phyloP scores from a whole-genome alignment of 2,797 vertebrate species.

The Heterohyrax brucei region DNA sequence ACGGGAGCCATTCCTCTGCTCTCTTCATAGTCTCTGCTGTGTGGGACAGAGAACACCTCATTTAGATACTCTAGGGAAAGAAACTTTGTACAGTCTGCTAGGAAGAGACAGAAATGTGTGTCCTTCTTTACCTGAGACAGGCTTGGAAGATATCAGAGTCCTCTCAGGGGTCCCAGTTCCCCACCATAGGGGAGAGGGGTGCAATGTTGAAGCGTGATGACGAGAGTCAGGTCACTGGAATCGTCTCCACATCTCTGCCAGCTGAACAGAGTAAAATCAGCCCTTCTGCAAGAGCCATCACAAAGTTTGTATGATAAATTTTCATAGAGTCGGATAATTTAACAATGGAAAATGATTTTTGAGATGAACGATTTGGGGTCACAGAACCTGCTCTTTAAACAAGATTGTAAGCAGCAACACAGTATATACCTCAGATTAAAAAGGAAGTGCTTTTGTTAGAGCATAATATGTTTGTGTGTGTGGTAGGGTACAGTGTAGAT shows the following conservation, averaged over 20 bases:
- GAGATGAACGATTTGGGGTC: not conserved
- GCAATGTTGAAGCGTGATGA: not conserved
- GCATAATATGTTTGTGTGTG: no score
- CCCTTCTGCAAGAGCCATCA: not conserved
- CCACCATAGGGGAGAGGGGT: fast-evolving
- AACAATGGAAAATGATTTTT: not conserved
- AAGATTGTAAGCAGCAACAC: not conserved
- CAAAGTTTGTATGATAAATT: not conserved
- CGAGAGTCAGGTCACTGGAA: not conserved
- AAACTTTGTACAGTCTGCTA: not conserved
- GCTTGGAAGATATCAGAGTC: not conserved
- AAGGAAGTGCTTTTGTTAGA: not conserved
- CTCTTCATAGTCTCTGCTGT: conserved; percentile 84
- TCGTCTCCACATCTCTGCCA: not conserved
- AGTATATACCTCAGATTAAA: not conserved
- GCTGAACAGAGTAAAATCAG: not conserved
- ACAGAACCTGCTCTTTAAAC: conserved; percentile 5
- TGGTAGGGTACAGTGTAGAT: not conserved
- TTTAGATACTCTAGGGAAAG: not conserved
- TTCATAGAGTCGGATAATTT: not conserved
- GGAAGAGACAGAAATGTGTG: not conserved
- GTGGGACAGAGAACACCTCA: conserved; percentile 77
- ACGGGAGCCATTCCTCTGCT: conserved; percentile 10
- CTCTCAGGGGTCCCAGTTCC: not conserved
- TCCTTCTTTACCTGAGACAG: not conserved